Conservation (phyloP, 2,797 vertebrate genomes). For the Eutrigla gurnardus region DNA sequence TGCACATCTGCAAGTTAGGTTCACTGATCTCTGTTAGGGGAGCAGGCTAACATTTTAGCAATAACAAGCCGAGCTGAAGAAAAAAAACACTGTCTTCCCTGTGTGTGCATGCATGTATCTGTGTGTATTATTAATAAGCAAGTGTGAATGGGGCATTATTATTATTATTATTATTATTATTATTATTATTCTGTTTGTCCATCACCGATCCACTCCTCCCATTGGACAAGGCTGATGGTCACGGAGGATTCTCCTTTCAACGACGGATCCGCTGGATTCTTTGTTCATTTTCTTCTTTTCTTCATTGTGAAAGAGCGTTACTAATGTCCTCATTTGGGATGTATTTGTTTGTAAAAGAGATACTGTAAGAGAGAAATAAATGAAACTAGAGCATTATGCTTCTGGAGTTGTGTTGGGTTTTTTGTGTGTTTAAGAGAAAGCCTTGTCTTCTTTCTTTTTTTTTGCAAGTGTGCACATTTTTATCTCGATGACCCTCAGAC, state of each 20-base stretch:
- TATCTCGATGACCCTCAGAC: constrained; percentile 75
- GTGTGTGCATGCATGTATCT: constrained; percentile 35
- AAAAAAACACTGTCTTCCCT: constrained; percentile 74
- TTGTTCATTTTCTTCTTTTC: constrained; percentile 60
- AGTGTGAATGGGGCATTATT: constrained; percentile 52
- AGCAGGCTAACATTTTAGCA: constrained; percentile 80
- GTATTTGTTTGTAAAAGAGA: constrained; percentile 82
- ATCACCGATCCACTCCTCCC: constrained; percentile 50
- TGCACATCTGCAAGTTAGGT: constrained; percentile 56
- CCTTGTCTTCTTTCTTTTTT: not conserved
- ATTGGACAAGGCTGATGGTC: constrained; percentile 57
- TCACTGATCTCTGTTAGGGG: constrained; percentile 59
- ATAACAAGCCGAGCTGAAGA: constrained; percentile 80
- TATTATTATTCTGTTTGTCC: constrained; percentile 48
- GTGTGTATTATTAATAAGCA: constrained; percentile 33
- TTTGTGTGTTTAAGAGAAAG: not conserved
- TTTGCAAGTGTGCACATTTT: constrained; percentile 10
- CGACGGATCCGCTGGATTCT: constrained; percentile 70
- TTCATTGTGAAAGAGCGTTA: constrained; percentile 76
- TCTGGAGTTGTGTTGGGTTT: not conserved
- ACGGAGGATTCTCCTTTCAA: constrained; percentile 71
- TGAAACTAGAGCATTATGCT: constrained; percentile 71
- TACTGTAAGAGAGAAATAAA: constrained; percentile 81
- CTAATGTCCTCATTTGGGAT: constrained; percentile 81
- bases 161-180: constrained; percentile 13